These are phyloP conservation scores for Actinia tenebrosa DNA, from an alignment of 64 coral and sea anemone genomes.

Conservation along the genomic window DNA sequence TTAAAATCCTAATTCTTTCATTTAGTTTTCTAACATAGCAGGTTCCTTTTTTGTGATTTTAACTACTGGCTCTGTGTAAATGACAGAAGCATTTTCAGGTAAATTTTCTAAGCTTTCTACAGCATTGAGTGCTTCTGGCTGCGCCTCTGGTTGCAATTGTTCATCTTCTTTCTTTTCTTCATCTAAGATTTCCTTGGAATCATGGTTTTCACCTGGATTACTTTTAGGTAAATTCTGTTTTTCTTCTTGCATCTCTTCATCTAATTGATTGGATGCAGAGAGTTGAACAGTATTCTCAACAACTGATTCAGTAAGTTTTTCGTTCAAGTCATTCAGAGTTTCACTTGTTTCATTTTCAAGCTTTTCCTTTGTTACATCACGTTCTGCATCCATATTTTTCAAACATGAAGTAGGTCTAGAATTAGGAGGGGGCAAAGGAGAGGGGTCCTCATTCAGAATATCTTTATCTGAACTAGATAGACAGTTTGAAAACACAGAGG, in stretches of 20 bases:
- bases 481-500: slow-evolving; percentile 80
- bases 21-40: neutral
- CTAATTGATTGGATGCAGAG: neutral
- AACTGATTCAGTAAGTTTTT: neutral
- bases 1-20: neutral
- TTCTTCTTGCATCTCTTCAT: neutral
- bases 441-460: slow-evolving; percentile 29
- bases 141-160: neutral
- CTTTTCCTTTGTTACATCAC: neutral
- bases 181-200: neutral
- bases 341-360: neutral
- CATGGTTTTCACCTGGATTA: neutral
- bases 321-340: neutral
- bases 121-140: neutral
- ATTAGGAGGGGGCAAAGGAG: slow-evolving; percentile 73
- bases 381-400: neutral
- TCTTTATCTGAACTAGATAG: neutral
- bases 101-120: neutral
- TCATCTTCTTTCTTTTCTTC: neutral
- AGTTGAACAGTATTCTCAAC: neutral
- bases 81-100: neutral
- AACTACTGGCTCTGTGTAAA: slow-evolving; percentile 6
- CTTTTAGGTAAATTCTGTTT: neutral
- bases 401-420: slow-evolving; percentile 56
- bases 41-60: neutral